Evolutionary conservation across 2,113 vertebrate species (phyloP).

Genomic region (Rostratula benghalensis): DNA sequence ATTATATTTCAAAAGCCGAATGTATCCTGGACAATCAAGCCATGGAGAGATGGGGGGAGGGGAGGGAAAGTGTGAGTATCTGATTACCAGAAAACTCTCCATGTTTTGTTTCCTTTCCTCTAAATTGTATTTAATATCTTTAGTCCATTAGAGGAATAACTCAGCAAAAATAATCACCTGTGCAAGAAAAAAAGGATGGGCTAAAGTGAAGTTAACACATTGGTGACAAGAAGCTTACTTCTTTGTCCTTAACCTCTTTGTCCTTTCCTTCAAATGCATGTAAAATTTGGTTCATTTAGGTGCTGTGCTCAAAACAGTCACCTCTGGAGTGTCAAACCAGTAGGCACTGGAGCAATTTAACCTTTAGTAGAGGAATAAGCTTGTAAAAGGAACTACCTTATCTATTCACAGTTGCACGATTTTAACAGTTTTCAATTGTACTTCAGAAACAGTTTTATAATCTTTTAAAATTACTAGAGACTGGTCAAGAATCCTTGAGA

Average conservation of each 20-base stretch:
- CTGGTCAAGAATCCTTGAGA: conserved; percentile 12
- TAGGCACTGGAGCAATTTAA: background rate
- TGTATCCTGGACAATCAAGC: background rate
- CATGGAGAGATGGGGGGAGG: background rate
- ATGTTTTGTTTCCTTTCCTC: background rate
- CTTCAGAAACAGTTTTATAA: conserved; percentile 20
- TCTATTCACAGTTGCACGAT: background rate
- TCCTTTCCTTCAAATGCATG: background rate
- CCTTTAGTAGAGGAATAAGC: background rate
- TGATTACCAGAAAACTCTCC: background rate
- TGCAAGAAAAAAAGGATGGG: background rate
- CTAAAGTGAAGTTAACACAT: background rate
- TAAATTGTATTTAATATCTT: background rate
- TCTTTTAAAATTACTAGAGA: conserved; percentile 28
- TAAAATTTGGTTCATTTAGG: background rate
- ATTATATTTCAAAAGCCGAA: background rate
- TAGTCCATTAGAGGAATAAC: background rate
- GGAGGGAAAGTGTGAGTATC: background rate
- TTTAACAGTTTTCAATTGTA: background rate
- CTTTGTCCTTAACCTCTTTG: background rate
- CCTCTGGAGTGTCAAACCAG: background rate
- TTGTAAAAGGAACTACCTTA: background rate
- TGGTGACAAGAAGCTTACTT: background rate
- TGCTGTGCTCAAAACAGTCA: background rate
- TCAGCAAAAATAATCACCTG: background rate